Percentiles rank a stretch among this genome's conserved stretches.
These are phyloP conservation scores for Alethe castanea DNA, from an alignment of 2,113 vertebrate species.

Conservation along the genomic window DNA sequence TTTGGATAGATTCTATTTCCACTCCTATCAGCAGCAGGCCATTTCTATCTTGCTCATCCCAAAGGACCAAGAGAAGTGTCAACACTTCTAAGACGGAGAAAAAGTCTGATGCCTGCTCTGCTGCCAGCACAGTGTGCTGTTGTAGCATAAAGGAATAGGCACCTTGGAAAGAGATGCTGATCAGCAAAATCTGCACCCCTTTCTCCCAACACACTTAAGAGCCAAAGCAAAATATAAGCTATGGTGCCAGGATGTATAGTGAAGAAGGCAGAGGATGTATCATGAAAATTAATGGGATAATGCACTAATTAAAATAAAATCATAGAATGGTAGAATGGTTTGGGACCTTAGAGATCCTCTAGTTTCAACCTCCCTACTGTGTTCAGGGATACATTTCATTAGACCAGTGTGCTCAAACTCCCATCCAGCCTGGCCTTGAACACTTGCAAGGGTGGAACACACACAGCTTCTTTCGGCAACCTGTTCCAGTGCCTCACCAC, in stretches of 20 bases:
- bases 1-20: neutral
- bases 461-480: neutral
- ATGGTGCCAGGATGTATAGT: neutral
- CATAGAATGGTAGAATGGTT: neutral
- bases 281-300: neutral
- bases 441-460: neutral
- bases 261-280: neutral
- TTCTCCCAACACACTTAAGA: neutral
- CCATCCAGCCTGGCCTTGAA: neutral
- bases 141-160: neutral
- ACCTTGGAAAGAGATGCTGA: neutral
- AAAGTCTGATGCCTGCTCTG: neutral
- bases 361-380: neutral
- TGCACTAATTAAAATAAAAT: neutral
- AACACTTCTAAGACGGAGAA: neutral
- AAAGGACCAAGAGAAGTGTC: neutral
- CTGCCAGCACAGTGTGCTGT: neutral
- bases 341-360: neutral
- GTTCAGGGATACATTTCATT: neutral
- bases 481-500: neutral
- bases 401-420: neutral
- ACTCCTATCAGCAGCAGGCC: neutral
- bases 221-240: neutral
- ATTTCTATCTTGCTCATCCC: neutral
- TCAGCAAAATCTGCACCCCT: neutral